A percentile compares a stretch with the other conserved stretches of the same genome.
Evolutionary conservation across 2,888 invertebrate species (phyloP).

Genomic region (Dryadula phaetusa): DNA sequence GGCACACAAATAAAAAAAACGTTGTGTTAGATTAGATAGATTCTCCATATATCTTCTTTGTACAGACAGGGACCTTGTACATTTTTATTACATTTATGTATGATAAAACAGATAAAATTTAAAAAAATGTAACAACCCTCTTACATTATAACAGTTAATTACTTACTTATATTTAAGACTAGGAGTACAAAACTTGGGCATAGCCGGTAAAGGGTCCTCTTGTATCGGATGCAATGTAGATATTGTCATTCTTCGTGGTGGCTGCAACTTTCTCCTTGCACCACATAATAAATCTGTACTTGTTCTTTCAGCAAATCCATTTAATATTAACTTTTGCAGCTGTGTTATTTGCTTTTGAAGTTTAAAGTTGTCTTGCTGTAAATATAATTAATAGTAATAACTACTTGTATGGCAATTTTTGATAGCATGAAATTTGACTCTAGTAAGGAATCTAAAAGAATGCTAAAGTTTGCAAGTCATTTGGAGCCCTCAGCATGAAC

Average conservation of each 20-base stretch:
- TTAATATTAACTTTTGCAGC: conserved; percentile 67
- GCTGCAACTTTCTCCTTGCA: conserved; percentile 58
- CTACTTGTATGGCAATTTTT: too few relatives aligned
- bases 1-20: too few relatives aligned
- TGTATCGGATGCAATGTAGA: conserved; percentile 60
- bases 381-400: conserved; percentile 28
- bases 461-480: too few relatives aligned
- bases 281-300: conserved; percentile 55
- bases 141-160: conserved; percentile 6
- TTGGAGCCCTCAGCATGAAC: too few relatives aligned
- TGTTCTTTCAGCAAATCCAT: conserved; percentile 63
- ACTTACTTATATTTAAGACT: conserved; percentile 74
- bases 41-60: too few relatives aligned
- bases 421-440: too few relatives aligned
- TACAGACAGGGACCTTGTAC: too few relatives aligned
- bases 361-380: conserved; percentile 66
- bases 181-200: conserved; percentile 70
- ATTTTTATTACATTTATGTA: too few relatives aligned
- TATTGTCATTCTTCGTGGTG: conserved; percentile 67
- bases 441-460: too few relatives aligned
- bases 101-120: too few relatives aligned
- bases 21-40: too few relatives aligned
- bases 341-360: conserved; percentile 67
- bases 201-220: conserved; percentile 52
- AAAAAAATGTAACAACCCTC: too few relatives aligned